Conservation (phyloP, 2,113 vertebrate species). For the Ranitomeya imitator region DNA sequence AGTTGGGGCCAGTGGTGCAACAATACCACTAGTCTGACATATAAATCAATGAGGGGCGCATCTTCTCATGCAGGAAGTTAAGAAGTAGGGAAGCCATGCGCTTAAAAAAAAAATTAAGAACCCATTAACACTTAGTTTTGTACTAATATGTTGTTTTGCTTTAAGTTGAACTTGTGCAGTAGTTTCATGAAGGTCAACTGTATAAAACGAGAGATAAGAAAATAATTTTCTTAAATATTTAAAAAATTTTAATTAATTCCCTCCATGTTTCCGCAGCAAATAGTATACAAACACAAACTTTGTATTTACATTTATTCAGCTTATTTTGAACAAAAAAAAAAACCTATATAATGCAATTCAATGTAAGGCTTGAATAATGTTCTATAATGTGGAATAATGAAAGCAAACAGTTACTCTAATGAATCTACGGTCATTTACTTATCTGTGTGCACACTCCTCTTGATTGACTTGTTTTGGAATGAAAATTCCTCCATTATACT, state of each 20-base stretch:
- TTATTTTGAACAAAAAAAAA: neutral
- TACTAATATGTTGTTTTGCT: neutral
- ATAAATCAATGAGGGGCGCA: no score
- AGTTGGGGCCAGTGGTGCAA: no score
- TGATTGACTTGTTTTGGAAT: constrained; percentile 7
- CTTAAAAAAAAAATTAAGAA: no score
- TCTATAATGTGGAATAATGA: neutral
- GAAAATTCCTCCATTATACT: neutral
- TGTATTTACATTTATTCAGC: constrained; percentile 9
- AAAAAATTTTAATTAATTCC: neutral
- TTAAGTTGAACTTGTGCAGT: neutral
- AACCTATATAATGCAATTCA: neutral
- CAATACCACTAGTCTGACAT: no score
- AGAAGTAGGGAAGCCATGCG: no score
- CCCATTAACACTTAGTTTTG: no score
- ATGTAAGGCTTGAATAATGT: neutral
- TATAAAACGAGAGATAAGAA: no score
- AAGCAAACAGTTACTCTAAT: neutral
- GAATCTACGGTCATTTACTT: neutral
- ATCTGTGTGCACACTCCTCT: neutral
- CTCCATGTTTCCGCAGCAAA: neutral
- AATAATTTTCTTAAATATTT: neutral
- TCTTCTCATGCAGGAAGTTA: no score
- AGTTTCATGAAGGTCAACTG: neutral
- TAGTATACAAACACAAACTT: neutral